Evolutionary conservation across 2,888 invertebrate genomes (phyloP).

Genomic region (Ectobius pallidus): DNA sequence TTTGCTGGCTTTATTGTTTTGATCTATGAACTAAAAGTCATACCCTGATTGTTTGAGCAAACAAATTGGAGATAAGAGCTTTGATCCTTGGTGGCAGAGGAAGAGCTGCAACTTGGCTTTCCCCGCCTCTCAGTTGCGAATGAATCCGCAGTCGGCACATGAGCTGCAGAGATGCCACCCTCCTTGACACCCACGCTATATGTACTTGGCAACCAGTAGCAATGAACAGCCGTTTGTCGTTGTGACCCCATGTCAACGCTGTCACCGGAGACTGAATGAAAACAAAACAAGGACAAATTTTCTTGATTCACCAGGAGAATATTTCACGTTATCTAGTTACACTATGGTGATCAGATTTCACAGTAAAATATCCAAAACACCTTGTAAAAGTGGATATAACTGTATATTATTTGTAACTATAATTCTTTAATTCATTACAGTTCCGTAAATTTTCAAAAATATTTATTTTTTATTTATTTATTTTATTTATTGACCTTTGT

Average conservation of each 20-base stretch:
- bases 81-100: constrained; percentile 88
- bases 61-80: constrained; percentile 83
- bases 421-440: no score
- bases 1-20: no score
- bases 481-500: no score
- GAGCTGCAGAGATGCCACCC: constrained; percentile 89
- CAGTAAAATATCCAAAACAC: no score
- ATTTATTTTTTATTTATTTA: no score
- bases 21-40: no score
- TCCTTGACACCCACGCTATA: constrained; percentile 91
- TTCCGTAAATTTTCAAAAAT: no score
- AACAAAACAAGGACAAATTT: constrained; percentile 13
- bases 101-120: constrained; percentile 75
- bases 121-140: constrained; percentile 71
- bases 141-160: constrained; percentile 84
- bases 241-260: constrained; percentile 98
- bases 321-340: no score
- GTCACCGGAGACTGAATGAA: constrained; percentile 77
- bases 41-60: constrained; percentile 93
- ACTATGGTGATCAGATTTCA: no score
- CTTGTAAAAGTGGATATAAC: no score
- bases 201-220: constrained; percentile 91
- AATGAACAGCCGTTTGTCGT: constrained; percentile 92
- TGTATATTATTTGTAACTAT: no score
- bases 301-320: constrained; percentile 20